Percentiles rank a stretch among this genome's conserved stretches.
Conservation (phyloP, 23 tunicate genomes). For the Ciona savignyi region DNA sequence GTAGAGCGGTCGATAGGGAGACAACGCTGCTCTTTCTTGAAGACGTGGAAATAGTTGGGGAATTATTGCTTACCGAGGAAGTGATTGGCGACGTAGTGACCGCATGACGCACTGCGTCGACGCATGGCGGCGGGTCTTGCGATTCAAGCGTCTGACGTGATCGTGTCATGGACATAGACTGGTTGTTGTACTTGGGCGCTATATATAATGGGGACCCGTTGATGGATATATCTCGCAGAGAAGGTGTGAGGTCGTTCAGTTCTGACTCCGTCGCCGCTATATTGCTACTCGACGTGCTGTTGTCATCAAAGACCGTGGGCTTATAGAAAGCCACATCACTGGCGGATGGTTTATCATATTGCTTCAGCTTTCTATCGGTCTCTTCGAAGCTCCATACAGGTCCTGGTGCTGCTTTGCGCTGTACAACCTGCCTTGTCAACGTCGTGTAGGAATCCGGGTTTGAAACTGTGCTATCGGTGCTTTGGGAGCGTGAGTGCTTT, state of each 20-base stretch:
- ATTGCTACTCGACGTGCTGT: background rate
- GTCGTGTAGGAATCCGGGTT: background rate
- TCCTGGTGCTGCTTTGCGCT: background rate
- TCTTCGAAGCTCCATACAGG: slow-evolving; percentile 16
- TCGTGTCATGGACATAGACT: background rate
- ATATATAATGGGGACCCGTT: slow-evolving; percentile 6
- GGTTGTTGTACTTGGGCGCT: slow-evolving; percentile 5
- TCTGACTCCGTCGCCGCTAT: slow-evolving; percentile 1
- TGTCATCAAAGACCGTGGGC: background rate
- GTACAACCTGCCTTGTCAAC: background rate
- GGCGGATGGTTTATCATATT: background rate
- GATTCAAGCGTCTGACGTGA: background rate
- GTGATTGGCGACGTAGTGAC: background rate
- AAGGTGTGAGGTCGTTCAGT: slow-evolving; percentile 12
- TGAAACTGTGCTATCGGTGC: slow-evolving; percentile 2
- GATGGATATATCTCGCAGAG: slow-evolving; percentile 14
- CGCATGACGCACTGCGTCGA: background rate
- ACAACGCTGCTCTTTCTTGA: slow-evolving; percentile 53
- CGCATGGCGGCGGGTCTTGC: background rate
- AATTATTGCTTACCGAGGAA: slow-evolving; percentile 8
- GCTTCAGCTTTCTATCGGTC: slow-evolving; percentile 11
- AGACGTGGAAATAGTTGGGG: slow-evolving; percentile 28
- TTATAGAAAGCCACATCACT: background rate
- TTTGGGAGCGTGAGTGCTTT: background rate
- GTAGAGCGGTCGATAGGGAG: slow-evolving; percentile 48